These are phyloP conservation scores for Xestoiulus laeticollis DNA, from an alignment of 2,888 invertebrate genomes.

Conservation along the genomic window DNA sequence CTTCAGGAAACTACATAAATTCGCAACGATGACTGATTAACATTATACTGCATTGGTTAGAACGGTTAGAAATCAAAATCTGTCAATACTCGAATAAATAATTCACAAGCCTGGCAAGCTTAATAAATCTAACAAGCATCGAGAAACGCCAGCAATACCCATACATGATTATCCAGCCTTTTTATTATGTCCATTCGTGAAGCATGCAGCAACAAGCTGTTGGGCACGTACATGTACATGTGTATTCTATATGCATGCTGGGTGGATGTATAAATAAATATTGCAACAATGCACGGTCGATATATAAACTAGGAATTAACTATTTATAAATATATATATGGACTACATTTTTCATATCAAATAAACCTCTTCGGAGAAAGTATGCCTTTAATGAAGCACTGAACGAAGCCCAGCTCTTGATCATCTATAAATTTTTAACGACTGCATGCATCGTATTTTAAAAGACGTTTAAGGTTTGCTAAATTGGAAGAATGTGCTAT, in stretches of 20 bases:
- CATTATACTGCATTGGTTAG: too few species aligned
- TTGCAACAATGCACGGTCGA: constrained; percentile 18
- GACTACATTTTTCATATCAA: neutral
- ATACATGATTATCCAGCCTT: neutral
- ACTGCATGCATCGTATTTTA: neutral
- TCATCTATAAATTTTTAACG: constrained; percentile 26
- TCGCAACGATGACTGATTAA: too few species aligned
- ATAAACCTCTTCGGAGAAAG: neutral
- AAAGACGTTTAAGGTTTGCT: neutral
- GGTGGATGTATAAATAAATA: constrained; percentile 16
- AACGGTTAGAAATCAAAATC: neutral
- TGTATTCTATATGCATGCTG: neutral
- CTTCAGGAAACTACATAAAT: too few species aligned
- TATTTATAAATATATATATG: neutral
- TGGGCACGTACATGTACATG: neutral
- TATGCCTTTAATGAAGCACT: neutral
- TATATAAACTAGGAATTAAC: constrained; percentile 16
- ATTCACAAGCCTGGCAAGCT: neutral
- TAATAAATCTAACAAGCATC: neutral
- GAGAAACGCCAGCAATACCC: constrained; percentile 5
- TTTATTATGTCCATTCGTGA: neutral
- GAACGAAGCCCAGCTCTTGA: neutral
- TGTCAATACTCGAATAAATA: neutral
- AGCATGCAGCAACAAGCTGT: neutral
- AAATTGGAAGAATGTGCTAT: neutral